Evolutionary conservation across 2,797 vertebrate species (phyloP), one percentile per base, ranked within the genome.

Genomic region (Anableps anableps): DNA sequence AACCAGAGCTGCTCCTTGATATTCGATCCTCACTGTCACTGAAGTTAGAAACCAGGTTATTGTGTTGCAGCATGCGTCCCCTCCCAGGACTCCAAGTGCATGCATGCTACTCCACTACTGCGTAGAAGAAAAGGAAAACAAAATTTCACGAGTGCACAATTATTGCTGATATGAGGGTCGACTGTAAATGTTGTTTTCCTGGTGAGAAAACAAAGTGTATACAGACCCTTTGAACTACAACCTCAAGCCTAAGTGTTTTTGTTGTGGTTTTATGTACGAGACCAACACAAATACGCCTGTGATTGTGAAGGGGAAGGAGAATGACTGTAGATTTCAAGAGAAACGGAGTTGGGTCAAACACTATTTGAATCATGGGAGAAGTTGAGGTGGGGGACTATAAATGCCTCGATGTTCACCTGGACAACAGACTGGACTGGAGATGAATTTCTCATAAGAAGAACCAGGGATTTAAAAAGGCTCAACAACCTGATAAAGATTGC

Each of bases 51-150:
- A 74, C 17, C 50, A 0, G 84, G 43, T 83, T 62, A 85, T 88
- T 88, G 85, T 82, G 86, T 89, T 88, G 79, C 88, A 74, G 26
- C 38, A 13, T 64, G 82, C 53, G 87, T 87, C 80, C 11, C n/a
- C 26, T 70, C 10, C 31, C 82, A 77, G 78, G 51, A 77, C 43
- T 60, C 73, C 78, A 60, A 41, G 34, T 23, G 60, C 70, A 76
- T 78, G 58, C 51, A 43, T 34, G 51, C 13, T 9, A 23, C 23
- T 58, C 3, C 0, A 19, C 29, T 21, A 16, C 6, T 21, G 41
- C 31, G 68, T 31, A 36, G 0, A 77, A 8, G 29, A 72, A 45
- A 1, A 43, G 53, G 7, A 53, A 72, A 47, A 72, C 31, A 51
- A 0, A 23, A n/a, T 21, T 64, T 38, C 36, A 21, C 34, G 9